Conservation (phyloP, 2,888 invertebrate species). For the Campoletis raptor region DNA sequence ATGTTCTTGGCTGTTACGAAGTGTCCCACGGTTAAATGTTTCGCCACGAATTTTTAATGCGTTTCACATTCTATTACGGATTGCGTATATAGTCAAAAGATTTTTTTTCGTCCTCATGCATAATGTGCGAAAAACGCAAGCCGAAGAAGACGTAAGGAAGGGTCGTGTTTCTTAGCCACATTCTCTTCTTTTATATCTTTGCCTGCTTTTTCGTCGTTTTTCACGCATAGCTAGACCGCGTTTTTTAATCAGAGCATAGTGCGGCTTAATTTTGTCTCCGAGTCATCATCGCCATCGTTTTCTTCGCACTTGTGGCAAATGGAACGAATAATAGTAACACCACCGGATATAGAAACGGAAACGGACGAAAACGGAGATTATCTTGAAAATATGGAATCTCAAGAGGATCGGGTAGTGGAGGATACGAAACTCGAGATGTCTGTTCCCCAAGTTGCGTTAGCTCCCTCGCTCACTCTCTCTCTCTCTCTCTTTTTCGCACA, state of each 20-base stretch:
- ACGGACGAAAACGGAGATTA: slow-evolving; percentile 73
- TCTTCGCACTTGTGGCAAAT: neutral
- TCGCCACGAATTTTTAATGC: slow-evolving; percentile 49
- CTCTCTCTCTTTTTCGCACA: slow-evolving; percentile 37
- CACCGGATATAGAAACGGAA: slow-evolving; percentile 73
- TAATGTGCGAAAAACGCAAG: slow-evolving; percentile 34
- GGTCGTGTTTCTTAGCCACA: slow-evolving; percentile 52
- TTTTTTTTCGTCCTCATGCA: slow-evolving; percentile 18
- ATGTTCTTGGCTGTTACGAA: slow-evolving; percentile 39
- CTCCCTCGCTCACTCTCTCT: slow-evolving; percentile 24
- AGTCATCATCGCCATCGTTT: slow-evolving; percentile 2
- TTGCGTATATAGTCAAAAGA: slow-evolving; percentile 53
- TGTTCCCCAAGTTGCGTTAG: slow-evolving; percentile 69
- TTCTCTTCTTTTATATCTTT: slow-evolving; percentile 41
- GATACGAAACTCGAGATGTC: slow-evolving; percentile 78
- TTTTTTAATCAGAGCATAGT: neutral
- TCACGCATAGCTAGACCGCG: slow-evolving; percentile 28
- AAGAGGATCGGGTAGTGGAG: slow-evolving; percentile 72
- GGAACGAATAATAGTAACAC: neutral
- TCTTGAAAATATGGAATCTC: slow-evolving; percentile 74
- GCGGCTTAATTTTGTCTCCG: slow-evolving; percentile 21
- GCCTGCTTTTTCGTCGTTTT: slow-evolving; percentile 53
- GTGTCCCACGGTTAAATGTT: slow-evolving; percentile 38
- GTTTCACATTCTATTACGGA: slow-evolving; percentile 46
- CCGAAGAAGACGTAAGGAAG: slow-evolving; percentile 20